Conservation (phyloP, 2,113 vertebrate species). For the Malaclemys terrapin region DNA sequence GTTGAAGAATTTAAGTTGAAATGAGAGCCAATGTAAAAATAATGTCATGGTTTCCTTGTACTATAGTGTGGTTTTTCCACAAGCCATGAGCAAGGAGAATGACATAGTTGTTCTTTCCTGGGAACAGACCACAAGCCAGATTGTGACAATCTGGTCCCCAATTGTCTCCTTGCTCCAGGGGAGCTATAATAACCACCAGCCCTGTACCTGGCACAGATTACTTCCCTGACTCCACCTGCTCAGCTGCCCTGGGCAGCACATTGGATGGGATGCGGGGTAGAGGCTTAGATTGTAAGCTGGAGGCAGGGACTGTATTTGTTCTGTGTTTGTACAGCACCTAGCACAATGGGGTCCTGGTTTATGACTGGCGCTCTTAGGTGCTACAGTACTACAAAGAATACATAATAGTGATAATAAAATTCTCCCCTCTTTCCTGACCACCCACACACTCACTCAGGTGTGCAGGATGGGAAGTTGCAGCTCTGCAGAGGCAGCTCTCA, state of each 20-base stretch:
- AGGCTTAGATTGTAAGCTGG: neutral
- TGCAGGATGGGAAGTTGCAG: neutral
- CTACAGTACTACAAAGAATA: neutral
- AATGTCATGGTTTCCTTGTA: neutral
- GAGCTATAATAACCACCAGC: neutral
- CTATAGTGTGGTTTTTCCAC: neutral
- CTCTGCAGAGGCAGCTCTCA: neutral
- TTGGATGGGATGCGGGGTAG: neutral
- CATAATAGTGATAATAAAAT: neutral
- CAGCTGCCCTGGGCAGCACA: neutral
- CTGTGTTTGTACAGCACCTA: neutral
- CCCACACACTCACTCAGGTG: neutral
- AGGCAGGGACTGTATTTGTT: neutral
- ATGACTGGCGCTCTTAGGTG: neutral
- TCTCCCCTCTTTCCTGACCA: neutral
- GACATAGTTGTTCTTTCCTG: neutral
- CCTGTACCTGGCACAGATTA: neutral
- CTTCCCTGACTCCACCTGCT: neutral
- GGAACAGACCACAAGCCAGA: neutral
- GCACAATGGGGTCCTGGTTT: neutral
- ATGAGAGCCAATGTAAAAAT: neutral
- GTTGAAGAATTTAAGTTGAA: slow-evolving; percentile 32
- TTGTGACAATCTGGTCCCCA: neutral
- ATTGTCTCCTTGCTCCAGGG: neutral
- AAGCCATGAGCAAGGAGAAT: neutral